Base-by-base conservation (phyloP, 2,797 vertebrate species). In the Rhinichthys osculus region DNA sequence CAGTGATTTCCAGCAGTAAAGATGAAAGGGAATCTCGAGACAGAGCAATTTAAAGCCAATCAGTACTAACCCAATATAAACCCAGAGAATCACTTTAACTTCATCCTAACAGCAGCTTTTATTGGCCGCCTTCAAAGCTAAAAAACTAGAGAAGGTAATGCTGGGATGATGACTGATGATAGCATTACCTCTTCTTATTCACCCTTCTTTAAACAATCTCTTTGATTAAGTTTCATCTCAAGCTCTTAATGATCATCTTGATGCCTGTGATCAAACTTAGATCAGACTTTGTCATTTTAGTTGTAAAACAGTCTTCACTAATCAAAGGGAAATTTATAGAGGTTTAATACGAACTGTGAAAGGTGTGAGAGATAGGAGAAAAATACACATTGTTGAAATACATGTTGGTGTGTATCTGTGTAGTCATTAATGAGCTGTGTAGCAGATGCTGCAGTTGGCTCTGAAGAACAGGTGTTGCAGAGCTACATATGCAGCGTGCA, bases 391-490 rank as follows among this genome's bases (percentile, higher is more conserved):
- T 78, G 50, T 64, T 74, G 81, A 35, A 81, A 74, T 83, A 8
- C 44, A 27, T 62, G 33, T 77, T 40, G 62, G 23, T 76, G 82
- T 67, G 57, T 66, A 67, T 74, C 76, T 73, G 42, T 64, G 92
- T 90, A 92, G 92, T 90, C 93, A 93, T 94, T 93, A 95, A 96
- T 94, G 94, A 93, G 93, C 93, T 93, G 92, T 93, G 92, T 94
- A 95, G 93, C 93, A 95, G 93, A 94, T 93, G 93, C 93, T 94
- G 94, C 94, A 94, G 91, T 92, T 94, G 90, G 92, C 92, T 90
- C 93, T 92, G 79, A 92, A 90, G 93, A 92, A 91, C 95, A 96
- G 95, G 93, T 96, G 95, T 95, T 92, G 93, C 62, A 89, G 92
- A 94, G 94, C 94, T 94, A 91, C 93, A 94, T 94, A 95, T 93